Conservation (phyloP, 2,888 invertebrate species). For the Coremacera marginata region DNA sequence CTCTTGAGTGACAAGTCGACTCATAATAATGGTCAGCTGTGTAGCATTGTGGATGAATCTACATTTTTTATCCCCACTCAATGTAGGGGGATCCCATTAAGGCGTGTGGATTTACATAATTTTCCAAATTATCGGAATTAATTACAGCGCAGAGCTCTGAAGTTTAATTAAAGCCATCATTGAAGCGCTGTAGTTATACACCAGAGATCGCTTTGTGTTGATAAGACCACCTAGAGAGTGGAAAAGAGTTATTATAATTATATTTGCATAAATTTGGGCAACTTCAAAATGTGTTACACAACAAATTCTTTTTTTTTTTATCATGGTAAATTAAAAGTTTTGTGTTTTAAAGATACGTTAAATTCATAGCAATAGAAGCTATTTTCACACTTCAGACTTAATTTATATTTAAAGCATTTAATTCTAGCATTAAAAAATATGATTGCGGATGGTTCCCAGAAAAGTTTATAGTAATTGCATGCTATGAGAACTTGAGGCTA, state of each 20-base stretch:
- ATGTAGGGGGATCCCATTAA: not conserved
- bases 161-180: not conserved
- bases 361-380: not conserved
- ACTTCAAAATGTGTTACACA: slow-evolving; percentile 1
- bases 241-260: slow-evolving; percentile 11
- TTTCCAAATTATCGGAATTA: slow-evolving; percentile 19
- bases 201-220: not conserved
- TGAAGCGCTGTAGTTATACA: not conserved
- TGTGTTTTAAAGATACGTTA: not conserved
- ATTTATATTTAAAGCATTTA: not conserved
- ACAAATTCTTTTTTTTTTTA: not conserved
- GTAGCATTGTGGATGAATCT: too few species aligned
- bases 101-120: slow-evolving; percentile 23
- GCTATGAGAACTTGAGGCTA: too few species aligned
- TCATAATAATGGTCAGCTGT: not conserved
- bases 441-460: not conserved
- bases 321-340: slow-evolving; percentile 6
- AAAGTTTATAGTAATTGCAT: not conserved
- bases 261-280: slow-evolving; percentile 25
- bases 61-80: not conserved
- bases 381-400: slow-evolving; percentile 4
- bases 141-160: slow-evolving; percentile 10
- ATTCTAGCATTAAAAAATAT: not conserved
- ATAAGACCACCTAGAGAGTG: slow-evolving; percentile 22
- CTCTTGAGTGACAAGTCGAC: not conserved